A percentile compares a stretch with the other conserved stretches of the same genome.
Conservation (phyloP, 1,140 invertebrate genomes). For the Panonychus citri region DNA sequence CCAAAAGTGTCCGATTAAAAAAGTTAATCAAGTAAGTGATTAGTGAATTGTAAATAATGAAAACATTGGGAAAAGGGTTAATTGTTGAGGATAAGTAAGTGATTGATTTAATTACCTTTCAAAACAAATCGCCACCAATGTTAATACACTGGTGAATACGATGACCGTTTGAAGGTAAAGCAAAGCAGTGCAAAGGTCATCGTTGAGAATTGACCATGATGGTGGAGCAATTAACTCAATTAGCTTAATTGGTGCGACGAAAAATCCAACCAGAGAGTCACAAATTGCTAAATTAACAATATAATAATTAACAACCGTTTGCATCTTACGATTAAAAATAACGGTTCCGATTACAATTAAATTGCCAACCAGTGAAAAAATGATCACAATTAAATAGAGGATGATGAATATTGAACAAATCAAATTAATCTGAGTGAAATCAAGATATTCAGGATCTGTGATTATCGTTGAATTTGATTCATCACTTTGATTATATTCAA, state of each 20-base stretch:
- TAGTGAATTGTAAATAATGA: too few relatives aligned
- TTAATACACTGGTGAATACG: conserved; percentile 22
- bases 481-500: too few relatives aligned
- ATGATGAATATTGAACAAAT: conserved; percentile 19
- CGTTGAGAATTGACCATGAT: conserved; percentile 22
- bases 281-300: conserved; percentile 28
- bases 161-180: conserved; percentile 23
- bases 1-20: too few relatives aligned
- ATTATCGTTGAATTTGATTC: too few relatives aligned
- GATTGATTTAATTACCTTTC: conserved; percentile 23
- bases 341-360: conserved; percentile 20
- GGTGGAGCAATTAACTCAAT: conserved; percentile 25
- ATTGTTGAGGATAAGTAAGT: conserved; percentile 1
- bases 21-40: too few relatives aligned
- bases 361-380: conserved; percentile 23
- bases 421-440: conserved; percentile 17
- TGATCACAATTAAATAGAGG: conserved; percentile 21
- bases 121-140: conserved; percentile 27
- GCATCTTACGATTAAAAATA: conserved; percentile 24
- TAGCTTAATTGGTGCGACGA: conserved; percentile 28
- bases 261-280: conserved; percentile 26
- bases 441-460: conserved; percentile 9
- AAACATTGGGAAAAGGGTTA: not conserved
- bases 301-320: conserved; percentile 29
- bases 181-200: conserved; percentile 23